These are phyloP conservation scores for Anas platyrhynchos DNA, from an alignment of 2,113 vertebrate species.

Conservation along the genomic window DNA sequence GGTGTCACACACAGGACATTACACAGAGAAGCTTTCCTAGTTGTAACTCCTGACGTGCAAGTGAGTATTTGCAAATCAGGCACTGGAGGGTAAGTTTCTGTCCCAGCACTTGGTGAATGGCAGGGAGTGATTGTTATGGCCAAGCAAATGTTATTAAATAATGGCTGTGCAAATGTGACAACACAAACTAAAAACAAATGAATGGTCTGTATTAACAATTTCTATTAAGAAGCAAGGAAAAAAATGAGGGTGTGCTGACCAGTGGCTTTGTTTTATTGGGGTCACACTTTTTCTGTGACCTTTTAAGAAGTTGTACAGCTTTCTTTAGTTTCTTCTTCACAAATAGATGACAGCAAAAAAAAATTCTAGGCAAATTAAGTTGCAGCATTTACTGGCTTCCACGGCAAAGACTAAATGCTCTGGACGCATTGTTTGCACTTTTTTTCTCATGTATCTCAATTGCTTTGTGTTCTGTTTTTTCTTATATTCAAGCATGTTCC, in stretches of 20 bases:
- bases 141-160: neutral
- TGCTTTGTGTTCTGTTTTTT: neutral
- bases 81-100: neutral
- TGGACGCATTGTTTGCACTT: neutral
- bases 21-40: neutral
- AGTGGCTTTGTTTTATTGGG: neutral
- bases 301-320: neutral
- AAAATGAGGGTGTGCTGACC: neutral
- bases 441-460: neutral
- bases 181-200: neutral
- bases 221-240: neutral
- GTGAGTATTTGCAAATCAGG: neutral
- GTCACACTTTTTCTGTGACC: neutral
- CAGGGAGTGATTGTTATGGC: neutral
- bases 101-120: neutral
- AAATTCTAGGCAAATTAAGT: neutral
- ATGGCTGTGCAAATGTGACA: neutral
- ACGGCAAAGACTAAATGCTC: neutral
- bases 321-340: neutral
- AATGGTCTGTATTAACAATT: neutral
- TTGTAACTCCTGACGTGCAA: neutral
- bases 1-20: rapidly evolving
- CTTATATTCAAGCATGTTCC: neutral
- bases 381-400: neutral
- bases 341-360: neutral